Base-by-base conservation (phyloP, 2,113 vertebrate species). In the Embiotoca jacksoni region DNA sequence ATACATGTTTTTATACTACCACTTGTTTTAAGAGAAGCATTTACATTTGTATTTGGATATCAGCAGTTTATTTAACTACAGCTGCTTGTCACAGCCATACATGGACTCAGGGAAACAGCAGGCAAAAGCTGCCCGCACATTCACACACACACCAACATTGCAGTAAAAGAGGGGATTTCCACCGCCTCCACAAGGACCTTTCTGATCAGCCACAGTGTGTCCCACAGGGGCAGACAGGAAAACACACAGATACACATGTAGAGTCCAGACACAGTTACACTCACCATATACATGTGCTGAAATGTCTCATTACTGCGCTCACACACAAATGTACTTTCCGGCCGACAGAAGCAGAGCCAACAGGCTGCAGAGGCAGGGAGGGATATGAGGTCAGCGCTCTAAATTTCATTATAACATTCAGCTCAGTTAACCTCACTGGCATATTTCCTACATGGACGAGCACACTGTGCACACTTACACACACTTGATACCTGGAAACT, bases 161-260 rank as follows among this genome's bases (percentile, higher is more conserved):
- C 66, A 68, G 54, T n/a, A 68, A 32, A 71, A 68, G 41, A 85
- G 90, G 91, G 91, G 89, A 91, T 88, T 92, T 93, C 92, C 92
- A 93, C 52, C 31, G 37, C 68, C 79, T 83, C 80, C 80, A 92
- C 83, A 90, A 79, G 83, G 89, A 65, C 80, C 80, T 81, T 71
- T 91, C 81, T 90, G 85, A 92, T 89, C 86, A 81, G 57, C 44
- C 44, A 68, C 53, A 81, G 59, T 53, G 70, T 72, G 75, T 85
- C 78, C 78, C 55, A 73, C 78, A 78, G 67, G 50, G 55, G 14
- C 65, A 67, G 74, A 72, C 64, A 74, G 87, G 84, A 91, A 86
- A 86, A 82, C 71, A 70, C 77, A 76, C 68, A 60, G 10, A 69
- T 7, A 60, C 56, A 74, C 68, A 74, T 23, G 44, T 59, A 33